Conservation (phyloP, 1,140 invertebrate species). For the Pomacea maculata region DNA sequence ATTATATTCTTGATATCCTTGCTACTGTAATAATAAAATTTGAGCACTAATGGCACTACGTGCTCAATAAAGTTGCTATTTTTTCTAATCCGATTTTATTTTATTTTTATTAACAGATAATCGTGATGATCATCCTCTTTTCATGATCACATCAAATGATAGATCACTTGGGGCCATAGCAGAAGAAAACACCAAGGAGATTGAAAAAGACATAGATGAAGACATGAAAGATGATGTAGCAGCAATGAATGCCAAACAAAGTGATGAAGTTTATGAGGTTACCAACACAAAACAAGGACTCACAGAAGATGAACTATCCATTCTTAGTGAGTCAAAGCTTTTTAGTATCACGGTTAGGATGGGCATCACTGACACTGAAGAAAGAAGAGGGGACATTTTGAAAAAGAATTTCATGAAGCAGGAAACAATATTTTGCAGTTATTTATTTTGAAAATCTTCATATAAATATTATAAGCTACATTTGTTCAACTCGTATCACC, state of each 20-base stretch:
- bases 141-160: constrained; percentile 36
- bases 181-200: constrained; percentile 47
- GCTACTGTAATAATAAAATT: not conserved
- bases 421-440: too few species aligned
- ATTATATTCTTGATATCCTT: not conserved
- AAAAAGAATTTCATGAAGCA: too few species aligned
- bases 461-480: not conserved
- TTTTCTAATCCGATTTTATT: too few species aligned
- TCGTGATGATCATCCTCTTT: constrained; percentile 24
- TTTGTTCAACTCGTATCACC: not conserved
- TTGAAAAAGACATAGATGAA: constrained; percentile 24
- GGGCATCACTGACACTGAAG: too few species aligned
- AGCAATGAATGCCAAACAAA: constrained; percentile 6
- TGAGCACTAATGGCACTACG: not conserved
- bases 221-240: constrained; percentile 18
- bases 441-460: not conserved
- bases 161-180: constrained; percentile 51
- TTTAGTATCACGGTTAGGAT: not conserved
- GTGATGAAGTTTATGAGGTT: constrained; percentile 45
- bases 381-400: too few species aligned
- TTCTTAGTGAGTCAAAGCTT: constrained; percentile 47
- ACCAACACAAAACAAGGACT: constrained; percentile 43
- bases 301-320: constrained; percentile 47
- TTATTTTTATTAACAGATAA: constrained; percentile 23
- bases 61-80: too few species aligned